Evolutionary conservation across 2,113 vertebrate genomes (phyloP).

Genomic region (Chitala chitala): DNA sequence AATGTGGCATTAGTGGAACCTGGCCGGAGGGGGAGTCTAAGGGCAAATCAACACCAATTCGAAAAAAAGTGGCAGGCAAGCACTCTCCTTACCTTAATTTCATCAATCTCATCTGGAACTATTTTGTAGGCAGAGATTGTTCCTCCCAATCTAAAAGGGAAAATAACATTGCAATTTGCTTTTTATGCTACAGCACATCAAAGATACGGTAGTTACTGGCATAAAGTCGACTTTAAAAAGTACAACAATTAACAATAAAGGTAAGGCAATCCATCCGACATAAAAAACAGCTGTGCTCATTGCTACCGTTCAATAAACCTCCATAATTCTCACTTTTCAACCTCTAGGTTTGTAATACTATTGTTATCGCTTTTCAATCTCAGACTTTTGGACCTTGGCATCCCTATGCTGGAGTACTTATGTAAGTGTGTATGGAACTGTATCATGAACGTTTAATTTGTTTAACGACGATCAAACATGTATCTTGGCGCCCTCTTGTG

Average conservation of each 20-base stretch:
- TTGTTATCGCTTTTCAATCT: too few species aligned
- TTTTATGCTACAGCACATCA: neutral
- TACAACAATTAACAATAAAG: too few species aligned
- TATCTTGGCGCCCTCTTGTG: conserved; percentile 53
- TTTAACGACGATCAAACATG: conserved; percentile 1
- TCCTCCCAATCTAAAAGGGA: conserved; percentile 86
- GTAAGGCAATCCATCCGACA: too few species aligned
- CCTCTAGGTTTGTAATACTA: too few species aligned
- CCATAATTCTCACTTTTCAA: too few species aligned
- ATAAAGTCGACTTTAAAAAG: too few species aligned
- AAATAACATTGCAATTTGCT: conserved; percentile 27
- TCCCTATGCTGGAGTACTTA: too few species aligned
- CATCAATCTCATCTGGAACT: conserved; percentile 96
- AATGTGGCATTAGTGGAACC: neutral
- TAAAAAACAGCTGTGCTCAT: too few species aligned
- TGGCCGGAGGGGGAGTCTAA: too few species aligned
- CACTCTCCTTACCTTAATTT: conserved; percentile 83
- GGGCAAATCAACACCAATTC: neutral
- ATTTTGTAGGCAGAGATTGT: conserved; percentile 98
- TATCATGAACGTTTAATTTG: conserved; percentile 12
- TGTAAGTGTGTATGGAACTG: too few species aligned
- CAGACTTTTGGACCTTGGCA: too few species aligned
- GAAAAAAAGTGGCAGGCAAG: conserved; percentile 40
- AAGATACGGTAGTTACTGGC: neutral
- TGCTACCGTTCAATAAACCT: too few species aligned